Percentiles rank a stretch among this genome's conserved stretches.
Evolutionary conservation across 2,797 vertebrate genomes (phyloP).

Genomic region (Lophius americanus): DNA sequence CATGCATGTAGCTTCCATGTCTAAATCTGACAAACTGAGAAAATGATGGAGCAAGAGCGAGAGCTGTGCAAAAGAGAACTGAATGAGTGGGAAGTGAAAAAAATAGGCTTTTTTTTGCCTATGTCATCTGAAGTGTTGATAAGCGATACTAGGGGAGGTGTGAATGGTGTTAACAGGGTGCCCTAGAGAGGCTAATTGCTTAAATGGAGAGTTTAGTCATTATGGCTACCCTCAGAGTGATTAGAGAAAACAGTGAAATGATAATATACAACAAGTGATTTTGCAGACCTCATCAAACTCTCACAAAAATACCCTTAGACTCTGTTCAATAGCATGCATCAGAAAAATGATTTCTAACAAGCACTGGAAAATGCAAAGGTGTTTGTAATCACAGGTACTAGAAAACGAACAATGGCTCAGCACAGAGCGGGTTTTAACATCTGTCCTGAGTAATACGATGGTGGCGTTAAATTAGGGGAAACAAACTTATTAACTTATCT

Average conservation of each 20-base stretch:
- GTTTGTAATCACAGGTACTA: too few species aligned
- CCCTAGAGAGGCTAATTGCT: slow-evolving; percentile 63
- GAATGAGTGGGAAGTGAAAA: slow-evolving; percentile 58
- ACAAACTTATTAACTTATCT: too few species aligned
- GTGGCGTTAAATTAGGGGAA: too few species aligned
- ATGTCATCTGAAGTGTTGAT: slow-evolving; percentile 65
- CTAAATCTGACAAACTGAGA: slow-evolving; percentile 38
- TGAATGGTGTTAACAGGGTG: slow-evolving; percentile 65
- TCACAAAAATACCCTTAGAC: background rate
- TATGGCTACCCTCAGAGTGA: slow-evolving; percentile 54
- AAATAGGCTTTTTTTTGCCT: slow-evolving; percentile 61
- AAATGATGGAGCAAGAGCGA: slow-evolving; percentile 28
- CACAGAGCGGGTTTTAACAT: too few species aligned
- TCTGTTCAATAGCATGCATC: background rate
- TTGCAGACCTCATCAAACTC: slow-evolving; percentile 23
- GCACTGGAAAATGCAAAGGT: too few species aligned
- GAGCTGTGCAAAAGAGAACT: slow-evolving; percentile 54
- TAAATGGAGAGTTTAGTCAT: slow-evolving; percentile 60
- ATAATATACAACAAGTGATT: slow-evolving; percentile 48
- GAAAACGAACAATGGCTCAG: too few species aligned
- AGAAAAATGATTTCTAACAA: too few species aligned
- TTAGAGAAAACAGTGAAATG: slow-evolving; percentile 62
- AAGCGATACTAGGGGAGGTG: slow-evolving; percentile 61
- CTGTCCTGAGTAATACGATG: too few species aligned
- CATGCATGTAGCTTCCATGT: slow-evolving; percentile 24